Base-by-base conservation (phyloP, 2,797 vertebrate genomes). In the Xenops minutus region DNA sequence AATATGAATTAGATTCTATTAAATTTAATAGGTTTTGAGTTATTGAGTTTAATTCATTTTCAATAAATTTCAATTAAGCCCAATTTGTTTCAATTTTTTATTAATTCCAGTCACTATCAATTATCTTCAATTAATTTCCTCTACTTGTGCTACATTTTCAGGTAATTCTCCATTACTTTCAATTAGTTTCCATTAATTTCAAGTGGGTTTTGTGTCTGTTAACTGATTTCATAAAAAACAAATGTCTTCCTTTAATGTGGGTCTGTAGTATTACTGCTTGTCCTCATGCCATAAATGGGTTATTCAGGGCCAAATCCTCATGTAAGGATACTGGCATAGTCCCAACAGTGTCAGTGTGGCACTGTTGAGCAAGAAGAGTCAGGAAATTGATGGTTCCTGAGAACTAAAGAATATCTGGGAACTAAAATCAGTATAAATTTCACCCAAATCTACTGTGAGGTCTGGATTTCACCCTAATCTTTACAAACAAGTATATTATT, bases 51-150 rank as follows among this genome's bases (percentile, higher is more conserved):
- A 97, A 98, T 97, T 97, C 91, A 92, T 97, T 98, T 98, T 97
- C 96, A 97, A 98, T 98, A 98, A 94, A 97, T 98, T 98, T 98
- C 97, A 98, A 98, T 98, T 98, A 98, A 95, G 89, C 85, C 43
- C 27, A 96, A 95, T 97, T 97, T 97, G 92, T 96, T 97, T 97
- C 93, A 76, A 94, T 97, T 97, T 98, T 92, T 97, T 98, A 97
- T 98, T 97, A 98, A 98, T 98, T 97, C 96, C 67, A 94, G 93
- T 97, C 97, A 97, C 97, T 97, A 97, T 97, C 95, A 98, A 97
- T 98, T 98, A 97, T 95, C 78, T 97, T 97, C 96, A 97, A 97
- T 98, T 98, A 97, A 97, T 98, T 98, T 97, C 89, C 96, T 94
- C 97, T 98, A 97, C 95, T 97, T 94, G 93, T 96, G 94, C 77